Evolutionary conservation across 2,797 vertebrate species (phyloP).

Genomic region (Tokudaia muenninki): DNA sequence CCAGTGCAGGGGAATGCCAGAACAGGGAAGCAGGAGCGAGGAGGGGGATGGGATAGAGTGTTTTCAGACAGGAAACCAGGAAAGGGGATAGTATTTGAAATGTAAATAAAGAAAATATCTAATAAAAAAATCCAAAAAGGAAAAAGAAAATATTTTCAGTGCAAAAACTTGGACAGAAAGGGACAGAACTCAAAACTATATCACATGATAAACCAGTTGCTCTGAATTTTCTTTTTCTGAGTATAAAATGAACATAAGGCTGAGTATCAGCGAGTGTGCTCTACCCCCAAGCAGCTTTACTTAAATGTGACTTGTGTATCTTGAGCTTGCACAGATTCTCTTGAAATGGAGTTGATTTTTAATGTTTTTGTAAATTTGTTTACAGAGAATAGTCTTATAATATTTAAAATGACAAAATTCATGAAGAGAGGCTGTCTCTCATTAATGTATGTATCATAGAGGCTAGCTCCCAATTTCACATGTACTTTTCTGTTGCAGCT

Average conservation of each 20-base stretch:
- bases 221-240: background rate
- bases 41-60: no score
- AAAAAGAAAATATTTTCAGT: constrained; percentile 39
- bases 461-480: constrained; percentile 36
- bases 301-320: background rate
- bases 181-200: background rate
- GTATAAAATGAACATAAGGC: background rate
- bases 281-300: background rate
- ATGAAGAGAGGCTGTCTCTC: background rate
- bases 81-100: no score
- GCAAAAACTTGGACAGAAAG: constrained; percentile 41
- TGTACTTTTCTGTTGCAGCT: constrained; percentile 27
- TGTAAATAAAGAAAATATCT: no score
- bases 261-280: background rate
- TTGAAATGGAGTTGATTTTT: background rate
- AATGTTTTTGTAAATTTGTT: background rate
- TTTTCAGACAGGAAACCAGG: no score
- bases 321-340: constrained; percentile 23
- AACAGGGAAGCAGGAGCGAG: no score
- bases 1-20: no score
- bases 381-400: background rate
- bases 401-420: constrained; percentile 22
- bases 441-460: constrained; percentile 7
- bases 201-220: background rate
- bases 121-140: no score